Base-by-base conservation (phyloP, 2,888 invertebrate species). In the Ichneumoninae sp. region DNA sequence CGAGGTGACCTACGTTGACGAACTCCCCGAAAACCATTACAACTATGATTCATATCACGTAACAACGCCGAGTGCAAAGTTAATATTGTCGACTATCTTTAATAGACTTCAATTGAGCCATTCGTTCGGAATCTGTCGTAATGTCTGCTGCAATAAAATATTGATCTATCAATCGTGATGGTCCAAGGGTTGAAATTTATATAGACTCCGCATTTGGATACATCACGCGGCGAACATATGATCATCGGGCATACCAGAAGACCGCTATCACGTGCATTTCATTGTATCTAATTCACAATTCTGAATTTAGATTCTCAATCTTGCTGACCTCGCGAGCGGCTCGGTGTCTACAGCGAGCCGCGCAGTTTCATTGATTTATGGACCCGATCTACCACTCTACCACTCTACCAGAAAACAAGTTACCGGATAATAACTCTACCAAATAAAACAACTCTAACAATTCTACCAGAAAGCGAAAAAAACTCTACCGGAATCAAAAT, bases 81-180 rank as follows among this genome's bases (percentile, higher is more conserved):
- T 36, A 8, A 50, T 54, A 72, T 71, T 33, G 76, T 80, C 71
- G 71, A 76, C 44, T 66, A 54, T 50, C 76, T 71, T 44, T 52
- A 75, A 80, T 80, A 60, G 40, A 36, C 69, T 26, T 69, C 75
- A 75, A 80, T 80, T 69, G 40, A 80, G 62, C 50, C 30, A 22
- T 44, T 65, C 33, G 33, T 7, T 16, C 50, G 50, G 33, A 60
- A 71, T 62, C 44, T 72, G 66, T 30, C 72, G 72, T 54, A 44
- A 65, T 72, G 57, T 54, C 19, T 57, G 33, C 33, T 33, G 26
- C 19, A 44, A 54, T 50, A 40, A 80, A 72, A n/a, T 72, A 44
- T 57, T 80, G 71, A 66, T 40, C 66, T n/a, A 30, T 40, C 19
- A 66, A 44, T 57, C 33, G 33, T 47, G 52, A 36, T 5, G 22